Conservation (phyloP, 2,888 invertebrate species). For the Terebella lapidaria region DNA sequence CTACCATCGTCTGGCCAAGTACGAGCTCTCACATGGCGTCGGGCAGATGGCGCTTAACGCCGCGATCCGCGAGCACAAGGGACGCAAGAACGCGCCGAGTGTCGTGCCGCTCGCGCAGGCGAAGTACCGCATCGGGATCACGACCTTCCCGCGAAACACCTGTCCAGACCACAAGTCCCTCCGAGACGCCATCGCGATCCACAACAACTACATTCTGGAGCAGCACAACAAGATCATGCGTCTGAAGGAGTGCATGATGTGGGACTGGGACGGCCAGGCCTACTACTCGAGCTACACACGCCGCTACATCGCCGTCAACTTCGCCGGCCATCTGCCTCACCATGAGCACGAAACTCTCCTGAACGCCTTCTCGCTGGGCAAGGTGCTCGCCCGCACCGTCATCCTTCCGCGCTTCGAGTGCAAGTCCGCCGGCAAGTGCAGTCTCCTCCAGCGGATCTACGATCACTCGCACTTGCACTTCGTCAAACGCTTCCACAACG, state of each 20-base stretch:
- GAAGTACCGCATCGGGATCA: not conserved
- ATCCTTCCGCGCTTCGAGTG: not conserved
- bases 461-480: not conserved
- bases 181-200: not conserved
- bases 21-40: not conserved
- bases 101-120: not conserved
- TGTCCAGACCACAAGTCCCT: not conserved
- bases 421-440: not conserved
- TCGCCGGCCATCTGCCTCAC: not conserved
- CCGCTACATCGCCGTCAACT: not conserved
- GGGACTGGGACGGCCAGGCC: not conserved
- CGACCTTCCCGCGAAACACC: not conserved
- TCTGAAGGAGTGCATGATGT: not conserved
- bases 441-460: not conserved
- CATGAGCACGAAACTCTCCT: not conserved
- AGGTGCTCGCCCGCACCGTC: not conserved
- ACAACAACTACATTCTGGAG: not conserved
- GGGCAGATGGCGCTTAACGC: not conserved
- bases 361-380: not conserved
- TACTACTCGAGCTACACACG: not conserved
- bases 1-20: not conserved
- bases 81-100: not conserved
- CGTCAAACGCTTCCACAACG: not conserved
- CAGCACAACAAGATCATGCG: not conserved
- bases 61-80: not conserved